Evolutionary conservation across 92 coral and sea anemone species (phyloP), one percentile per base, ranked within the genome.

Genomic region (Siderastrea radians): DNA sequence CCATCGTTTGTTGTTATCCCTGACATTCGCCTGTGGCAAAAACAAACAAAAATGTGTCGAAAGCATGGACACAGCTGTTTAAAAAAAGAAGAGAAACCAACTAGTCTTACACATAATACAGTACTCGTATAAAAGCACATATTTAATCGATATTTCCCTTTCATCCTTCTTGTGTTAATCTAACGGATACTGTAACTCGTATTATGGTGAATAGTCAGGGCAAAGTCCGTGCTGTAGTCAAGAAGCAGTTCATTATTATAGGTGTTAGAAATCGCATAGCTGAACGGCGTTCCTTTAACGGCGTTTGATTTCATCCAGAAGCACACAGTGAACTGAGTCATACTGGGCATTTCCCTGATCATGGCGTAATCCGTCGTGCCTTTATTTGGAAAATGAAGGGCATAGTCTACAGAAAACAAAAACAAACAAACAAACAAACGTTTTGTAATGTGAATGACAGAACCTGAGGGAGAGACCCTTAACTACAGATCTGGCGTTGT

Each of bases 1-100:
- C 99, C 99, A 49, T 96, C 98, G 74, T 94, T 92, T 16, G 93
- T 84, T n/a, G 94, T 82, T 60, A 26, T 12, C 72, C 66, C 16
- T 14, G 47, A 19, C 2, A 11, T 43, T 43, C 43, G 48, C 49
- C n/a, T 14, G 15, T 13, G 19, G 8, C 57, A 52, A 17, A 9
- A 61, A 1, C 38, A 38, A 11, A 26, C 46, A 67, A 38, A 26
- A 67, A 66, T 65, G 15, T 7, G 11, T 6, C 70, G 17, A 65
- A 57, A 57, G 17, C 17, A 61, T 61, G 6, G 66, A 61, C 4
- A 61, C 16, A 19, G 66, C 66, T 19, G 66, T 61, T 8, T 8
- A 61, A 9, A 61, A 61, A 13, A 61, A 57, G 15, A 16, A 16
- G 4, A 13, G 13, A 5, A 14, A 14, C n/a, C n/a, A n/a, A n/a